Base-by-base conservation (phyloP, 2,113 vertebrate species). In the Tragulus kanchil region DNA sequence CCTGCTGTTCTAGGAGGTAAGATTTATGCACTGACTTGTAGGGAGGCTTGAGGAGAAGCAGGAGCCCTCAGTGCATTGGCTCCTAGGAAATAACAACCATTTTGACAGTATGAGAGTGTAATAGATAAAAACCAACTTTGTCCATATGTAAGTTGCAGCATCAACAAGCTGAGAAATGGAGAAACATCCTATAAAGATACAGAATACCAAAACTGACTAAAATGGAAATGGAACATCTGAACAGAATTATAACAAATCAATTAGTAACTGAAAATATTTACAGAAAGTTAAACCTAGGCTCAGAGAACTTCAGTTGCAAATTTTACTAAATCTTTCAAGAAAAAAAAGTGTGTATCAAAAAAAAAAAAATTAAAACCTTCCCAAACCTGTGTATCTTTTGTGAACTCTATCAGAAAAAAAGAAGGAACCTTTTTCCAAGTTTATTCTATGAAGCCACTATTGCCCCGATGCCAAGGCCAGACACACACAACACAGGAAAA, bases 1-100 rank as follows among this genome's bases (percentile, higher is more conserved):
- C 19, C 17, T 31, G 50, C 14, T 90, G 45, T 93, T 67, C 31
- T 25, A 87, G 69, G 52, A 90, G 69, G 67, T 96, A 82, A 75
- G 25, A 16, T 75, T 75, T 45, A 21, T 26, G 62, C 73, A 23
- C 45, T 95, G 62, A 73, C 21, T 19, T 50, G n/a, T 14, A 61
- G 5, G 31, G 9, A 31, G 31, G 9, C 19, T 31, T 88, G 45
- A 42, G 52, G 54, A 65, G 59, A 79, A 36, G 52, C 23, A 92
- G 71, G 71, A 48, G 21, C 17, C 28, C 69, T 78, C 45, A 59
- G 62, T 45, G 31, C 31, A 69, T 56, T 86, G 73, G 36, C 10
- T 90, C 14, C 75, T 86, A 36, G 78, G 64, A 93, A 93, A 89
- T 59, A 95, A 89, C 64, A 62, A 59, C 56, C 65, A 87, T 69